These are phyloP conservation scores for Saccopteryx bilineata DNA, from an alignment of 2,113 vertebrate species.

Conservation along the genomic window DNA sequence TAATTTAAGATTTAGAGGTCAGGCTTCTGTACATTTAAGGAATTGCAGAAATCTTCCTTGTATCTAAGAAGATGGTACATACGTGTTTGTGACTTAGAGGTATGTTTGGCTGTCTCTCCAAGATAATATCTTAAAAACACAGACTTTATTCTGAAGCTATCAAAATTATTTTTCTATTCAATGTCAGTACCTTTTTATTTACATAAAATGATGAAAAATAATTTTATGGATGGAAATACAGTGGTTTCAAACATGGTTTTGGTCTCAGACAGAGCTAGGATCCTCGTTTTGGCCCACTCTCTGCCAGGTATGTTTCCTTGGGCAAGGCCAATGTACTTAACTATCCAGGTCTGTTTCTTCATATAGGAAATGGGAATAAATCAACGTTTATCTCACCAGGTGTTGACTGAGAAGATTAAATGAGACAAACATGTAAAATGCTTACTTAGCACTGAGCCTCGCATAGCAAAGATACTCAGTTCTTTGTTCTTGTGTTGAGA, in stretches of 20 bases:
- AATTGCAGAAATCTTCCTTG: background rate
- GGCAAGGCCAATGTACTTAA: background rate
- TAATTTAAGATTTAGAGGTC: constrained; percentile 32
- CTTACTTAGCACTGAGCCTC: background rate
- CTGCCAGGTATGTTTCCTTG: background rate
- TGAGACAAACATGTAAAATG: background rate
- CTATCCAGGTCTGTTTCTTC: background rate
- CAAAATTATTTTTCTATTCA: constrained; percentile 33
- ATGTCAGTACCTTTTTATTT: background rate
- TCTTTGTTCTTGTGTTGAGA: background rate
- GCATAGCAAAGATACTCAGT: background rate
- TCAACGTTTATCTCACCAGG: background rate
- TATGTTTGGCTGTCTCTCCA: background rate
- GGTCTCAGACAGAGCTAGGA: background rate
- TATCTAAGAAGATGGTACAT: background rate
- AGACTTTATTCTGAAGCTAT: background rate
- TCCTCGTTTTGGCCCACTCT: background rate
- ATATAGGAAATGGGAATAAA: background rate
- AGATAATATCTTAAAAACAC: constrained; percentile 34
- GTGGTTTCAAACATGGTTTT: background rate
- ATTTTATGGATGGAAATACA: background rate
- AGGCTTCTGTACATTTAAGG: background rate
- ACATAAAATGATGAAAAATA: constrained; percentile 30
- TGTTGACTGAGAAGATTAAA: background rate
- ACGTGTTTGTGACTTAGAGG: constrained; percentile 14